phyloP scores from a whole-genome alignment of 2,888 invertebrate species.

The Thecophora atra region DNA sequence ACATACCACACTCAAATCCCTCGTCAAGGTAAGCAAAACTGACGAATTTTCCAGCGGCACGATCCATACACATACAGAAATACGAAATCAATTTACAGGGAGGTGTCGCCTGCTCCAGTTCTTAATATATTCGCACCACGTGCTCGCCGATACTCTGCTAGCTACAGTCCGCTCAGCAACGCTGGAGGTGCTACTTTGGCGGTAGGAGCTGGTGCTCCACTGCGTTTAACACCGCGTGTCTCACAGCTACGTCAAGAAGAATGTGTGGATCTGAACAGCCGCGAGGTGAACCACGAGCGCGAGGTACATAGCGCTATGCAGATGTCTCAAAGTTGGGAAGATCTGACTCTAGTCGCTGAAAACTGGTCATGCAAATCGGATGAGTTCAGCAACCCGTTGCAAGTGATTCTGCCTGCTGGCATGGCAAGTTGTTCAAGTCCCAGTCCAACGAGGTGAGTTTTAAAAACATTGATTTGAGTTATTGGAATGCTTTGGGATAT shows the following conservation, averaged over 20 bases:
- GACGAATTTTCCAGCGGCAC: not conserved
- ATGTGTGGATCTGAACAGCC: constrained; percentile 82
- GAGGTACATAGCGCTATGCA: constrained; percentile 91
- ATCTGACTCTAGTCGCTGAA: constrained; percentile 78
- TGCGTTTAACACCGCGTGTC: constrained; percentile 81
- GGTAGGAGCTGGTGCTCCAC: constrained; percentile 67
- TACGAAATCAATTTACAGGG: constrained; percentile 68
- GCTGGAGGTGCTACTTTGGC: constrained; percentile 48
- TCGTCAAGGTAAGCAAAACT: constrained; percentile 70
- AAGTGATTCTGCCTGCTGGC: constrained; percentile 67
- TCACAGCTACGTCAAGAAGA: constrained; percentile 89
- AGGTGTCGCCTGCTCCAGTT: constrained; percentile 76
- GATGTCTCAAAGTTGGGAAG: constrained; percentile 95
- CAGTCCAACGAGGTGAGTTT: constrained; percentile 69
- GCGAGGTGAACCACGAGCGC: constrained; percentile 91
- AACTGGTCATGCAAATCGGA: constrained; percentile 72
- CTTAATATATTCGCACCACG: constrained; percentile 76
- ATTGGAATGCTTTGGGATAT: constrained; percentile 62
- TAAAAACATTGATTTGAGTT: not conserved
- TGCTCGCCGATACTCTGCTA: constrained; percentile 88
- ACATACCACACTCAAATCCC: constrained; percentile 66
- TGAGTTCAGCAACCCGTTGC: constrained; percentile 64
- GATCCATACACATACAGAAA: not conserved
- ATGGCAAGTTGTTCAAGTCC: constrained; percentile 70
- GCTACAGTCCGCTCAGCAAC: constrained; percentile 76